Conservation (phyloP, 2,113 vertebrate species). For the Hyperoodon ampullatus region DNA sequence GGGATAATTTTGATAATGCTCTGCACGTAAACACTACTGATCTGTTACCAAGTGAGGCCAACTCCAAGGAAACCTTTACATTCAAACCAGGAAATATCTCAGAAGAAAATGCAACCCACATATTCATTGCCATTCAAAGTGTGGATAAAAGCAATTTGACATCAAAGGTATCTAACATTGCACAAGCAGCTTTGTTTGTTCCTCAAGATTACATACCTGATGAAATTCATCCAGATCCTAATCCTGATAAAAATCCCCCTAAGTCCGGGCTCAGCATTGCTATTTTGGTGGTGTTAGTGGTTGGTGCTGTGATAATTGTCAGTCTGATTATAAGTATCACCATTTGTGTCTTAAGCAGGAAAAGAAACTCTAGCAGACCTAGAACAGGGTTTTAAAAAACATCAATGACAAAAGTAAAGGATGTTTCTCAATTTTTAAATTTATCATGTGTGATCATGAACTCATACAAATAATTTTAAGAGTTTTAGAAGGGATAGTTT, state of each 20-base stretch:
- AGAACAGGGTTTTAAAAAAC: slow-evolving; percentile 42
- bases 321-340: slow-evolving; percentile 40
- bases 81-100: slow-evolving; percentile 66
- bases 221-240: neutral
- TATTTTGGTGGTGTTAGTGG: slow-evolving; percentile 1
- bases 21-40: slow-evolving; percentile 68
- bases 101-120: slow-evolving; percentile 72
- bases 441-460: neutral
- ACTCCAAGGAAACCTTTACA: slow-evolving; percentile 76
- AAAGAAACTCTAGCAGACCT: neutral
- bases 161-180: slow-evolving; percentile 84
- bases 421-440: slow-evolving; percentile 4
- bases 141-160: slow-evolving; percentile 72
- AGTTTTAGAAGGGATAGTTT: neutral
- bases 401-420: neutral
- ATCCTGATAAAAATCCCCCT: neutral
- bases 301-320: neutral
- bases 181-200: slow-evolving; percentile 73
- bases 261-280: neutral
- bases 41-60: slow-evolving; percentile 71
- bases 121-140: slow-evolving; percentile 82
- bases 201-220: slow-evolving; percentile 19
- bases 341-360: slow-evolving; percentile 23
- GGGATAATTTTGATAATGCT: slow-evolving; percentile 75
- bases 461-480: slow-evolving; percentile 23